Percentiles rank a stretch among this genome's conserved stretches.
Conservation (phyloP, 2,113 vertebrate genomes). For the Amphiprion ocellaris region DNA sequence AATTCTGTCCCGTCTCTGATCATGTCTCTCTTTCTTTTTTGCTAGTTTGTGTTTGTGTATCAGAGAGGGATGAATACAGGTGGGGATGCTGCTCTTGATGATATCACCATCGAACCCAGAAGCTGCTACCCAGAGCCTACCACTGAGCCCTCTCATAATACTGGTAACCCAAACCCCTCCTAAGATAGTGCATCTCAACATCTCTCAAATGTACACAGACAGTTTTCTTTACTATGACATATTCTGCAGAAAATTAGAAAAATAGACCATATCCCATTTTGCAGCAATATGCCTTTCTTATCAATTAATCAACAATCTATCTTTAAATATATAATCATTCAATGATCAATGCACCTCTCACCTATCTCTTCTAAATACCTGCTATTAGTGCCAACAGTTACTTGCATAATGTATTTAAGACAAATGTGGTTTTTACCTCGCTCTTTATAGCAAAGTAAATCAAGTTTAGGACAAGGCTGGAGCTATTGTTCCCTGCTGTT, state of each 20-base stretch:
- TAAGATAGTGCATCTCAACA: background rate
- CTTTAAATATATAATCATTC: too few species aligned
- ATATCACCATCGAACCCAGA: slow-evolving; percentile 60
- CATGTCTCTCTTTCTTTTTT: background rate
- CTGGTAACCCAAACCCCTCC: slow-evolving; percentile 44
- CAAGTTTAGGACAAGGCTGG: background rate
- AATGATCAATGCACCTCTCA: too few species aligned
- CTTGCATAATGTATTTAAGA: too few species aligned
- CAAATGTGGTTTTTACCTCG: too few species aligned
- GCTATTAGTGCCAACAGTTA: too few species aligned
- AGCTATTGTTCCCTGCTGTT: background rate
- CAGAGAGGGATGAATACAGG: slow-evolving; percentile 60
- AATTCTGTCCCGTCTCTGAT: background rate
- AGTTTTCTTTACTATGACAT: background rate
- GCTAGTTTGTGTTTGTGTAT: slow-evolving; percentile 82
- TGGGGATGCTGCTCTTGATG: slow-evolving; percentile 82
- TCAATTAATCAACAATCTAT: too few species aligned
- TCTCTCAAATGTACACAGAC: background rate
- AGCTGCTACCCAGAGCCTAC: slow-evolving; percentile 63
- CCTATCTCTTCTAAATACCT: too few species aligned
- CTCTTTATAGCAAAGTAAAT: too few species aligned
- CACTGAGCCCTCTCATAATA: slow-evolving; percentile 29
- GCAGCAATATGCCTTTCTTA: too few species aligned
- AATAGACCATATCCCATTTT: too few species aligned
- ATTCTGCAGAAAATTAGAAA: background rate